These are phyloP conservation scores for Hipposideros larvatus DNA, from an alignment of 2,797 vertebrate genomes.

Conservation along the genomic window DNA sequence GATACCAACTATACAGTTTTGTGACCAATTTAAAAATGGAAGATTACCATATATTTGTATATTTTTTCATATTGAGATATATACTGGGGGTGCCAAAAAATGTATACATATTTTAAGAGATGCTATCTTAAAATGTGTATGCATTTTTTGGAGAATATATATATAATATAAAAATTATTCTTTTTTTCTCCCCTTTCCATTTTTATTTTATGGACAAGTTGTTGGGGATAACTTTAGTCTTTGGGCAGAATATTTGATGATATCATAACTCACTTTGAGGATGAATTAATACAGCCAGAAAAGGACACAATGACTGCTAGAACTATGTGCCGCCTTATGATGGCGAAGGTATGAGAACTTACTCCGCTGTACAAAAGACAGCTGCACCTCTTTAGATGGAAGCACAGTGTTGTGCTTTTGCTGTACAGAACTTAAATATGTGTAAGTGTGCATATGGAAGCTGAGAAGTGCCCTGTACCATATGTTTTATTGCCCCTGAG, in stretches of 20 bases:
- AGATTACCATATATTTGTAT: background rate
- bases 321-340: background rate
- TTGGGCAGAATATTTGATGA: background rate
- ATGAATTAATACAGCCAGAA: background rate
- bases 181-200: background rate
- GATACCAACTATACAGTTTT: background rate
- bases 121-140: too few relatives aligned
- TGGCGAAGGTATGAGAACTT: background rate
- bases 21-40: background rate
- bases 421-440: background rate
- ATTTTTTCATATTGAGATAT: background rate
- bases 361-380: background rate
- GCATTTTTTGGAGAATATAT: background rate
- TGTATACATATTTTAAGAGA: too few relatives aligned
- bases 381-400: background rate
- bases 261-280: background rate
- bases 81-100: background rate
- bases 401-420: background rate
- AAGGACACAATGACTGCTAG: background rate
- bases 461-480: background rate
- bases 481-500: background rate
- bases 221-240: background rate
- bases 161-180: background rate
- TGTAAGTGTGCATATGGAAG: background rate
- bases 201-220: background rate